phyloP scores from a whole-genome alignment of 2,113 vertebrate species.

The Odocoileus virginianus region DNA sequence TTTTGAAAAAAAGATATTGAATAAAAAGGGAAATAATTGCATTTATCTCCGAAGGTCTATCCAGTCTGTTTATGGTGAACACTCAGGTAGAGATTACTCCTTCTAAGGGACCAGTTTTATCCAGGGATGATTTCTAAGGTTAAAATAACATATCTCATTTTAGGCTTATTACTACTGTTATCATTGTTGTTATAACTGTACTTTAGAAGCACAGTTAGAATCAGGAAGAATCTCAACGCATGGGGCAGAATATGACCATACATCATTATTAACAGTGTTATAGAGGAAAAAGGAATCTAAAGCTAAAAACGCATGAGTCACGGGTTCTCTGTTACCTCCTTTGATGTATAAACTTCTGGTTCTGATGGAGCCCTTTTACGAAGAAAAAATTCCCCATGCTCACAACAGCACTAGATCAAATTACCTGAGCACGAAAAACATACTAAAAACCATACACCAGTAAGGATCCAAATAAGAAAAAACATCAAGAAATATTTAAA shows the following conservation, averaged over 20 bases:
- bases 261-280: background rate
- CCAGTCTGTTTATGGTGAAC: background rate
- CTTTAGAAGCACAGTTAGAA: conserved; percentile 24
- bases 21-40: background rate
- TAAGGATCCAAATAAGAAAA: background rate
- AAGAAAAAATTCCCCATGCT: conserved; percentile 10
- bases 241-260: background rate
- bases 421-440: background rate
- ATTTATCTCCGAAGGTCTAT: background rate
- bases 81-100: conserved; percentile 3
- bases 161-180: background rate
- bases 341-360: background rate
- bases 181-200: background rate
- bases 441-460: background rate
- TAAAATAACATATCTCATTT: conserved; percentile 14
- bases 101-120: conserved; percentile 22
- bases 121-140: background rate
- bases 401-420: background rate
- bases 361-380: background rate
- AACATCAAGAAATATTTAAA: background rate
- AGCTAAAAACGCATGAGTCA: background rate
- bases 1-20: conserved; percentile 1
- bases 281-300: background rate
- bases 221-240: background rate
- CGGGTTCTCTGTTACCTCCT: background rate